phyloP scores from a whole-genome alignment of 2,888 invertebrate genomes.

The Drosophila stalkeri region DNA sequence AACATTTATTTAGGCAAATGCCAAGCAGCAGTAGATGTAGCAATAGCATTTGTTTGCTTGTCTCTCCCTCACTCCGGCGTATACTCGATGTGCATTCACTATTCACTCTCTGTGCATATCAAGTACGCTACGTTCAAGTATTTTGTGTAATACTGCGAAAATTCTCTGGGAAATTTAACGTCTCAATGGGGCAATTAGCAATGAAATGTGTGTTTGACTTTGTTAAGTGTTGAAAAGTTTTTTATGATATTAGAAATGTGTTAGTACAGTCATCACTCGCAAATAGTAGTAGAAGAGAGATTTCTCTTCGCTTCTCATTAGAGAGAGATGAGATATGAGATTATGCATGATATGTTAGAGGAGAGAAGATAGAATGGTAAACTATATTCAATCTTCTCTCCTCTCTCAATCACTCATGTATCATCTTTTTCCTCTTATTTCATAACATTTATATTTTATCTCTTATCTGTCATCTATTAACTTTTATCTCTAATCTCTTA shows the following conservation, averaged over 20 bases:
- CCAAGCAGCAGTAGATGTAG: slow-evolving; percentile 21
- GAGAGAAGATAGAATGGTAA: too few species aligned
- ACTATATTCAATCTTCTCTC: too few species aligned
- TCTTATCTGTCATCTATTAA: neutral
- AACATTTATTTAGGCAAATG: slow-evolving; percentile 47
- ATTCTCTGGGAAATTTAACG: slow-evolving; percentile 20
- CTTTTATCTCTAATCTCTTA: neutral
- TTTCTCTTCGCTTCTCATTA: neutral
- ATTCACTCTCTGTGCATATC: neutral
- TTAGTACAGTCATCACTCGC: neutral
- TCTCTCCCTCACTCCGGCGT: slow-evolving; percentile 37
- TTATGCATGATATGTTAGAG: too few species aligned
- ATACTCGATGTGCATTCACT: slow-evolving; percentile 37
- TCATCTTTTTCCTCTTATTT: neutral
- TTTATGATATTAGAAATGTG: neutral
- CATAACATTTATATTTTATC: neutral
- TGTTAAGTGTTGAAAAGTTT: neutral
- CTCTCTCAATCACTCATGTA: neutral
- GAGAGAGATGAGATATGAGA: too few species aligned
- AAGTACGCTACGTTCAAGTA: neutral
- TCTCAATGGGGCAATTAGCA: slow-evolving; percentile 39
- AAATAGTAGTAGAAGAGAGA: neutral
- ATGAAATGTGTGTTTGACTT: slow-evolving; percentile 8
- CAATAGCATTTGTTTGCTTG: slow-evolving; percentile 30
- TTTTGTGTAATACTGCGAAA: slow-evolving; percentile 5